These are phyloP conservation scores for Sebastes schlegelii DNA, from an alignment of 2,113 vertebrate species.

Conservation along the genomic window DNA sequence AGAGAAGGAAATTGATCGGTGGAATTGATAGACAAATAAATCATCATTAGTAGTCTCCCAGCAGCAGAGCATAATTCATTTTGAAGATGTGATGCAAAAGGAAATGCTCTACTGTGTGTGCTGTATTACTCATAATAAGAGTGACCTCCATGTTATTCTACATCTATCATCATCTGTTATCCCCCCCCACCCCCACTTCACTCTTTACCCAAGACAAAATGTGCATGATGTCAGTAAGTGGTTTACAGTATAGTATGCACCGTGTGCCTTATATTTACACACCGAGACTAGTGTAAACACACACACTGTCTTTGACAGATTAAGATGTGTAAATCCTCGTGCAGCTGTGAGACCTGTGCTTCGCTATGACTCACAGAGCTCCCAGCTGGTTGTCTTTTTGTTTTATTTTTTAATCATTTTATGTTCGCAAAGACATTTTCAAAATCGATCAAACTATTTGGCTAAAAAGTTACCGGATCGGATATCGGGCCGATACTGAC, in stretches of 20 bases:
- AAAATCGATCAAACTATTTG: too few species aligned
- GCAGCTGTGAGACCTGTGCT: conserved; percentile 31
- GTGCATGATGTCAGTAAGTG: conserved; percentile 30
- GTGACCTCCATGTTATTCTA: conserved; percentile 1
- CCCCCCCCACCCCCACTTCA: not conserved
- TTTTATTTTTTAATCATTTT: conserved; percentile 15
- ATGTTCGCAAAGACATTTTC: not conserved
- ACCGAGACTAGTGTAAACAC: conserved; percentile 62
- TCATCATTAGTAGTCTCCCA: conserved; percentile 12
- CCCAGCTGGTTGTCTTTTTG: conserved; percentile 29
- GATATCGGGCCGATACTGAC: too few species aligned
- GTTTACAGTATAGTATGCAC: conserved; percentile 30
- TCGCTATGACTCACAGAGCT: conserved; percentile 27
- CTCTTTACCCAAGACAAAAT: conserved; percentile 25
- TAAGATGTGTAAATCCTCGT: conserved; percentile 44
- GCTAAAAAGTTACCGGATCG: too few species aligned
- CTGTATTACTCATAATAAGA: conserved; percentile 21
- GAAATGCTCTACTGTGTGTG: conserved; percentile 14
- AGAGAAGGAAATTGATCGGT: conserved; percentile 1
- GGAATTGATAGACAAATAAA: conserved; percentile 32
- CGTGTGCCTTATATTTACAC: conserved; percentile 54
- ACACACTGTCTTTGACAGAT: conserved; percentile 57
- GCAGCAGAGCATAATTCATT: conserved; percentile 14
- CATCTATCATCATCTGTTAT: conserved; percentile 1
- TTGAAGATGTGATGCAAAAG: conserved; percentile 14